phyloP scores from a whole-genome alignment of 2,888 invertebrate genomes.

The Zootermopsis nevadensis region DNA sequence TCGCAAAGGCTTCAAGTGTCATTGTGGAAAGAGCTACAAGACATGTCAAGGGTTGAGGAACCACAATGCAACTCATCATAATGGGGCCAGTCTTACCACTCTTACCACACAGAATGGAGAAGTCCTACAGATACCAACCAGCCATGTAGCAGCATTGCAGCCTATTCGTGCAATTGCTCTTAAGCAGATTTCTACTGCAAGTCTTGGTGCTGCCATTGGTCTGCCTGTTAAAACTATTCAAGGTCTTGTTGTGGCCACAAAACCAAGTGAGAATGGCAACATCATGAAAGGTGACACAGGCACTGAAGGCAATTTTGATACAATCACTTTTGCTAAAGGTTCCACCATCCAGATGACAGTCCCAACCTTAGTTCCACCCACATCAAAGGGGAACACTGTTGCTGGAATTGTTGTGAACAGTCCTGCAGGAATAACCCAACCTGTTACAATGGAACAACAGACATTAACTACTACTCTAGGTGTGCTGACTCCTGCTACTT shows the following conservation, averaged over 20 bases:
- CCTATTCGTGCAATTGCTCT: constrained; percentile 57
- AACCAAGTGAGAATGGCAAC: constrained; percentile 42
- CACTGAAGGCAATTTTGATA: constrained; percentile 41
- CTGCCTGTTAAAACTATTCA: constrained; percentile 56
- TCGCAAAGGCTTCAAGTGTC: constrained; percentile 83
- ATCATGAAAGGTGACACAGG: background rate
- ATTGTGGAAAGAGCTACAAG: constrained; percentile 88
- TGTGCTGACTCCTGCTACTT: constrained; percentile 60
- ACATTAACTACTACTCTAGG: constrained; percentile 55
- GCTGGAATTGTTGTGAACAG: constrained; percentile 38
- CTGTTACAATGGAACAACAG: constrained; percentile 14
- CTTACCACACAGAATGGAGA: constrained; percentile 56
- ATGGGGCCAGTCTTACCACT: constrained; percentile 58
- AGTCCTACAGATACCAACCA: constrained; percentile 56
- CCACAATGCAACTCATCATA: constrained; percentile 70
- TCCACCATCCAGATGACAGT: constrained; percentile 46
- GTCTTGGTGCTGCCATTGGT: constrained; percentile 54
- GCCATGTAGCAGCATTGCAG: constrained; percentile 55
- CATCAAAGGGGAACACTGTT: constrained; percentile 6
- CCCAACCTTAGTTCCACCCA: constrained; percentile 23
- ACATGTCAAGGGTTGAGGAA: constrained; percentile 82
- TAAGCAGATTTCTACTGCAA: constrained; percentile 56
- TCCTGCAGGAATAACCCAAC: constrained; percentile 10
- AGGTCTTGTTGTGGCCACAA: constrained; percentile 57
- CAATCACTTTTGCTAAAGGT: constrained; percentile 45